phyloP scores from a whole-genome alignment of 2,113 vertebrate species.

The Pangasianodon hypophthalmus region DNA sequence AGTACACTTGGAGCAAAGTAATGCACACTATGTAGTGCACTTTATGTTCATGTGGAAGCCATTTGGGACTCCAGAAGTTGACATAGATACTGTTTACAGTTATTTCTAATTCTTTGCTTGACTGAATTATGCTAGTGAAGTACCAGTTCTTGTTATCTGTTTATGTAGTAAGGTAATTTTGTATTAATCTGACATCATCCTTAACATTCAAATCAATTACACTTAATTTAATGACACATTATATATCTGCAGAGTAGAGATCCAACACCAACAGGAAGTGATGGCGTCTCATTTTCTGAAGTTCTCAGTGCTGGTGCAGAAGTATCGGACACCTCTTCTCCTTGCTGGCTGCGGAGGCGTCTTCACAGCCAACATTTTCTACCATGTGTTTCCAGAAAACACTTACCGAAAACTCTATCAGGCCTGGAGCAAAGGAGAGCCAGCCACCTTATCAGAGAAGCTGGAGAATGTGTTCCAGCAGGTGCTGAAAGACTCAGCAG shows the following conservation, averaged over 20 bases:
- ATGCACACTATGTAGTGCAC: neutral
- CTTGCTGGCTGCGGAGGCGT: conserved; percentile 79
- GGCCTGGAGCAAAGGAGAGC: conserved; percentile 82
- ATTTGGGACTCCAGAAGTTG: neutral
- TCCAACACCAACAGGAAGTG: neutral
- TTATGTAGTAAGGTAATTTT: too few relatives aligned
- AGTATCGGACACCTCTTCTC: conserved; percentile 77
- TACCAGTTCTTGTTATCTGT: neutral
- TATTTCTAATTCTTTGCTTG: neutral
- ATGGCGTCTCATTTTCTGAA: conserved; percentile 79
- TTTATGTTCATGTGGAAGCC: neutral
- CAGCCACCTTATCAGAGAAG: conserved; percentile 70
- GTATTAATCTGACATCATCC: neutral
- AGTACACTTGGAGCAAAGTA: neutral
- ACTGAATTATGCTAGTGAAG: neutral
- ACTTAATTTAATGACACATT: neutral
- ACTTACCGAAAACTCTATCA: conserved; percentile 81
- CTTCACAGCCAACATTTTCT: conserved; percentile 80
- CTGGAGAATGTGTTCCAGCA: conserved; percentile 76
- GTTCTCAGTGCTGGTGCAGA: conserved; percentile 77
- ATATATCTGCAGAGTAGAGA: neutral
- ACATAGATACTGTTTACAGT: neutral
- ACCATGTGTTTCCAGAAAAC: conserved; percentile 80
- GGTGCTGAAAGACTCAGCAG: conserved; percentile 76
- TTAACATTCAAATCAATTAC: neutral